Evolutionary conservation across 2,797 vertebrate genomes (phyloP).

Genomic region (Miichthys miiuy): DNA sequence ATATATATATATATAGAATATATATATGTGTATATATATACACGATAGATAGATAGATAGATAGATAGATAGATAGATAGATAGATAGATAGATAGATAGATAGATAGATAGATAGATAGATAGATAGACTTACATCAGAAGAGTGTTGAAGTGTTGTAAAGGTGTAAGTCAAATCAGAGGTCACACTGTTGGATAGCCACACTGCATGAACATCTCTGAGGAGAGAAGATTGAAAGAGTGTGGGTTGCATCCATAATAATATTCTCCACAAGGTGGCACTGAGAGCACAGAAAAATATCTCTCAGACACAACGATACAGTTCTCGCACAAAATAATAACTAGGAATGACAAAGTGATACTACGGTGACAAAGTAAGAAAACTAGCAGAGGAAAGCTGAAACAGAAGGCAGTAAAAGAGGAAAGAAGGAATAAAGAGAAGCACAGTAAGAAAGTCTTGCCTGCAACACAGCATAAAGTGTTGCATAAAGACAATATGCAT

Average conservation of each 20-base stretch:
- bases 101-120: constrained; percentile 5
- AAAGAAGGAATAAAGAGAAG: neutral
- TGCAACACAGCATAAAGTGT: neutral
- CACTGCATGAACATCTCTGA: constrained; percentile 53
- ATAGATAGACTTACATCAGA: constrained; percentile 75
- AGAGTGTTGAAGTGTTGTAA: constrained; percentile 65
- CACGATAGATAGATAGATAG: neutral
- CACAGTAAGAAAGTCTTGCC: neutral
- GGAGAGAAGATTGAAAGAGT: constrained; percentile 4
- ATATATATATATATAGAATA: neutral
- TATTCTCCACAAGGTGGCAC: constrained; percentile 69
- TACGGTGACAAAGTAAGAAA: neutral
- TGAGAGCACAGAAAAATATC: constrained; percentile 16
- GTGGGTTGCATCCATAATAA: too few relatives aligned
- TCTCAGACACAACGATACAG: neutral
- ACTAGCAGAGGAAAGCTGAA: neutral
- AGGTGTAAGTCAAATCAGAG: constrained; percentile 40
- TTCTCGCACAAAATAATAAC: neutral
- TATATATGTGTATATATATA: too few relatives aligned
- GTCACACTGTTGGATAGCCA: constrained; percentile 44
- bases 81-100: constrained; percentile 9
- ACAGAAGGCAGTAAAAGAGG: neutral
- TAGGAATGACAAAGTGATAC: neutral
- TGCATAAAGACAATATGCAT: too few relatives aligned
- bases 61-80: constrained; percentile 3